Base-by-base conservation (phyloP, 2,888 invertebrate genomes). In the Trachelus tabidus region DNA sequence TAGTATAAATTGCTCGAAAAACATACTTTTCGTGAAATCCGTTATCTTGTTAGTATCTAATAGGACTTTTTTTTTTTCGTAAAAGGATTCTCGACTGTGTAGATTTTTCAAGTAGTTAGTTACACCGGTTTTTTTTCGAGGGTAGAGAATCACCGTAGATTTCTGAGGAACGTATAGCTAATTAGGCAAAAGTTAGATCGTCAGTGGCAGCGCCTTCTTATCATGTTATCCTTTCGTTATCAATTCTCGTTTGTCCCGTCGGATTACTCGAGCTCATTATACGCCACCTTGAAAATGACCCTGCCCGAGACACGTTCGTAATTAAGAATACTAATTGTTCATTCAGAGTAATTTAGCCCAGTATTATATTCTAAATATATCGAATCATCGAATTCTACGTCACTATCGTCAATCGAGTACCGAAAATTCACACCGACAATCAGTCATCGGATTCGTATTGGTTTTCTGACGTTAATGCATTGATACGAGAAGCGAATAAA, bases 181-280 rank as follows among this genome's bases (percentile, higher is more conserved):
- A 88, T 88, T 88, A 88, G 88, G 83, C 84, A 79, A 74, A 73
- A 81, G 85, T 81, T 83, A 83, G 84, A 85, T 84, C 84, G 83
- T 85, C 84, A 80, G 80, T 79, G 75, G 80, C 79, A 79, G 81
- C 75, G 77, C 78, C 78, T 77, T 75, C 81, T 82, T 81, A 83
- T 81, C 83, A 80, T 80, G 77, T 81, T 78, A 77, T 86, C 76
- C 74, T 76, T 79, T 69, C 76, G 79, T 77, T 83, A 84, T 84
- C 82, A 78, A 75, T 76, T 56, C 84, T 84, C 84, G 81, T 84
- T 84, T 80, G 79, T 82, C 85, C 77, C 68, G 37, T 76, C 35
- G 75, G 73, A 56, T 71, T 73, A 77, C 40, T 76, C 69, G 71
- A 23, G 56, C 56, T 56, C 56, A 56, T 56, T 56, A 56, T 56